Evolutionary conservation across 2,113 vertebrate genomes (phyloP), one percentile per base, ranked within the genome.

Genomic region (Leuciscus idus): DNA sequence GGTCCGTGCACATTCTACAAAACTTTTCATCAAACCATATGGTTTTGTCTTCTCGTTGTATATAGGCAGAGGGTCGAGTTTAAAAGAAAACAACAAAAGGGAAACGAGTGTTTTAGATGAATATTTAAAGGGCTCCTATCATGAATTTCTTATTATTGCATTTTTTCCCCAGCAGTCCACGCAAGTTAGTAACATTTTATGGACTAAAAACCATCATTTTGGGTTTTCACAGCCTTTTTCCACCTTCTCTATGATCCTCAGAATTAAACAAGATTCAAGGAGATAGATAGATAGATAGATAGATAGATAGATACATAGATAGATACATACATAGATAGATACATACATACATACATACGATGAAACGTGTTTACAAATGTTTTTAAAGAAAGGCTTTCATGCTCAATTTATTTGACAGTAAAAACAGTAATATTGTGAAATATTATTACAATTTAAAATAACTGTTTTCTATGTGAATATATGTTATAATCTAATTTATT

Each of bases 11-110:
- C 82, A 84, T 84, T 84, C 68, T 73, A 59, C 62, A 84, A 57
- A 84, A 84, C 82, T 84, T 84, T 84, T 84, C 82, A 74, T 84
- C 82, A 84, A 84, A 84, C 82, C 68, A 84, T 84, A 84, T 84
- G 66, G 82, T 84, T 84, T 84, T 73, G 64, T 73, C 82, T 84
- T 84, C 48, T 73, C 19, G 6, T 57, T 84, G 68, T 59, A 59
- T 73, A 84, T 84, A 59, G 68, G 68, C 50, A 36, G 33, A 73
- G 68, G 81, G 81, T 82, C 11, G 81, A 82, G 64, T 82, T 82
- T 70, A 70, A 82, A 82, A 82, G 82, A 55, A 84, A 43, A 57
- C 68, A 72, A 73, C 82, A 73, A 84, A 73, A 84, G 33, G 52
- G 68, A 84, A 23, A 9, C 8, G 21, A 30, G 13, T 59, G 68